phyloP scores from a whole-genome alignment of 2,888 invertebrate species.

The Drosophila yooni region DNA sequence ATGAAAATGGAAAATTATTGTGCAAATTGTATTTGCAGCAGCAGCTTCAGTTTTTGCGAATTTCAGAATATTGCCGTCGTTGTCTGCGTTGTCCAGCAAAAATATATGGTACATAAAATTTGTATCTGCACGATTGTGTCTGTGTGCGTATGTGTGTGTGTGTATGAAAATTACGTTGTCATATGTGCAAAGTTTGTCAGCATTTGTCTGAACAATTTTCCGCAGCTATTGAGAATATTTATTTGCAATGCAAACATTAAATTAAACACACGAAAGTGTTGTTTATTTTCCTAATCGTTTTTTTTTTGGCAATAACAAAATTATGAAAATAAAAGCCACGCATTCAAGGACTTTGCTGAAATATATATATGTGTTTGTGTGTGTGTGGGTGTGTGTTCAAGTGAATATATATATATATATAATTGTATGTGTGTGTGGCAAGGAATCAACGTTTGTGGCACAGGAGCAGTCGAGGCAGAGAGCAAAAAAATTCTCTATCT shows the following conservation, averaged over 20 bases:
- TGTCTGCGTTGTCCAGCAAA: conserved; percentile 58
- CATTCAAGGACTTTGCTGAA: conserved; percentile 49
- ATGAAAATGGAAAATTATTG: conserved; percentile 48
- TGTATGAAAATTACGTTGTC: conserved; percentile 74
- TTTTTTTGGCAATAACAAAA: conserved; percentile 15
- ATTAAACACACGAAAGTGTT: conserved; percentile 2
- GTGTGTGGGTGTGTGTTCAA: conserved; percentile 23
- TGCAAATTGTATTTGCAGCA: conserved; percentile 38
- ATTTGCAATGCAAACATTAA: conserved; percentile 22
- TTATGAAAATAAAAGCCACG: conserved; percentile 36
- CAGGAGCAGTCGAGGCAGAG: conserved; percentile 62
- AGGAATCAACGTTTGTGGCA: conserved; percentile 58
- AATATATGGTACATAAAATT: conserved; percentile 78
- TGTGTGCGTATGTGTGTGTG: conserved; percentile 27
- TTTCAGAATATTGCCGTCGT: conserved; percentile 14
- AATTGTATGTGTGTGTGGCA: conserved; percentile 32
- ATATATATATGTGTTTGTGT: conserved; percentile 5
- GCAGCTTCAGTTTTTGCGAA: conserved; percentile 38
- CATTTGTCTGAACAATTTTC: conserved; percentile 28
- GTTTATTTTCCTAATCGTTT: background rate
- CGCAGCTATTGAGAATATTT: conserved; percentile 31
- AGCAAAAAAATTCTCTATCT: conserved; percentile 82
- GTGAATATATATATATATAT: conserved; percentile 1
- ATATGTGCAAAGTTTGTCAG: conserved; percentile 72
- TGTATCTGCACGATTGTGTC: conserved; percentile 51